Evolutionary conservation across 1,140 invertebrate genomes (phyloP).

Genomic region (Drosophila ananassae): DNA sequence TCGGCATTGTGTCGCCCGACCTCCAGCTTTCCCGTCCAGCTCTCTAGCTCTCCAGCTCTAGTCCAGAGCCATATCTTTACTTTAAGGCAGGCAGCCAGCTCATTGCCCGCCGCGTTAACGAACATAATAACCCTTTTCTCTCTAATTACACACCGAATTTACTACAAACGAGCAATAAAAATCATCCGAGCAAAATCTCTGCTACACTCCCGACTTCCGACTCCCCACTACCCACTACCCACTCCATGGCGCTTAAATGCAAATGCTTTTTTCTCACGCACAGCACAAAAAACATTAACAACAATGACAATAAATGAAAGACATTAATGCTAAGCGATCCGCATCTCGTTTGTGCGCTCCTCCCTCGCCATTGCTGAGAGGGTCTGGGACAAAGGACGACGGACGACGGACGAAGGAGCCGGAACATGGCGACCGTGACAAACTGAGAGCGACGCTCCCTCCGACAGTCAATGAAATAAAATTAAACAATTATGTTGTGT

Average conservation of each 20-base stretch:
- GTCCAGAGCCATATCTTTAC: slow-evolving; percentile 4
- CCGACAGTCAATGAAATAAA: slow-evolving; percentile 71
- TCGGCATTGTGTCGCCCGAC: slow-evolving; percentile 52
- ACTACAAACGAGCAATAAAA: slow-evolving; percentile 80
- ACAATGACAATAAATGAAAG: slow-evolving; percentile 80
- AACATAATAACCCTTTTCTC: slow-evolving; percentile 68
- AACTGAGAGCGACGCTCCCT: slow-evolving; percentile 10
- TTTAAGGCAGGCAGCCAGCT: neutral
- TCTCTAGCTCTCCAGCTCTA: neutral
- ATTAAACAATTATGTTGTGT: slow-evolving; percentile 67
- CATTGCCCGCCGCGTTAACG: slow-evolving; percentile 45
- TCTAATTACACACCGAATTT: slow-evolving; percentile 79
- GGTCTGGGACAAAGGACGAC: neutral
- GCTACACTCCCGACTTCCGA: slow-evolving; percentile 25
- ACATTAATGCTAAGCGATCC: slow-evolving; percentile 77
- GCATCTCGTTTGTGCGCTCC: slow-evolving; percentile 1
- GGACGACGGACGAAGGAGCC: neutral
- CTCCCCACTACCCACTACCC: neutral
- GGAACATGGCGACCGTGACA: slow-evolving; percentile 45
- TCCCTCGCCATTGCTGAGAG: no score
- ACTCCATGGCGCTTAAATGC: slow-evolving; percentile 56
- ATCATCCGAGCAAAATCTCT: slow-evolving; percentile 79
- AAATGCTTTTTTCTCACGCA: slow-evolving; percentile 79
- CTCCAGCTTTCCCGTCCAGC: neutral
- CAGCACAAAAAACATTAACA: slow-evolving; percentile 76